phyloP scores from a whole-genome alignment of 2,113 vertebrate species.

The Trichomycterus rosablanca region DNA sequence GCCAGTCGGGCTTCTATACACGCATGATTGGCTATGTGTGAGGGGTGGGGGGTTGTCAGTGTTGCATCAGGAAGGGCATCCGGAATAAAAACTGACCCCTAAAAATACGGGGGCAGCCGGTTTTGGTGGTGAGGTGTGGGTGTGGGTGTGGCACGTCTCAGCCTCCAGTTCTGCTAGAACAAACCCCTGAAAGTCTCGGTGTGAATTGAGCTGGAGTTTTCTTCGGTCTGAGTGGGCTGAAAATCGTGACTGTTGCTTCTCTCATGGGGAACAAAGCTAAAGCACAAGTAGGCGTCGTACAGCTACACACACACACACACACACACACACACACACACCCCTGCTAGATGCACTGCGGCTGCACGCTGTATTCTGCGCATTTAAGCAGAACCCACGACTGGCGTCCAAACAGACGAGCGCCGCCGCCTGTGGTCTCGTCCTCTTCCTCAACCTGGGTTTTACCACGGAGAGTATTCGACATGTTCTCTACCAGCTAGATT shows the following conservation, averaged over 20 bases:
- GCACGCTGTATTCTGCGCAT: conserved; percentile 11
- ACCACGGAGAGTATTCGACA: background rate
- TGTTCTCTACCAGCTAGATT: background rate
- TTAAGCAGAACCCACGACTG: conserved; percentile 39
- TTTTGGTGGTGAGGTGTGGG: conserved; percentile 26
- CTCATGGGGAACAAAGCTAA: conserved; percentile 41
- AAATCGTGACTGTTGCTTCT: conserved; percentile 60
- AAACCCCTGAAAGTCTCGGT: conserved; percentile 24
- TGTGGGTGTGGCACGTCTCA: conserved; percentile 16
- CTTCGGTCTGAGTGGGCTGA: conserved; percentile 58
- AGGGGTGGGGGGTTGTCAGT: no score
- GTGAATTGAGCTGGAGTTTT: conserved; percentile 48
- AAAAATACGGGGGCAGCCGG: conserved; percentile 18
- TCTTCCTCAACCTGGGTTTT: background rate
- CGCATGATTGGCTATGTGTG: no score
- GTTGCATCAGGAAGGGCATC: no score
- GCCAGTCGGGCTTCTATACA: no score
- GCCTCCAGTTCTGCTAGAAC: background rate
- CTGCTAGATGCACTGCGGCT: conserved; percentile 16
- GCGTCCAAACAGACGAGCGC: conserved; percentile 50
- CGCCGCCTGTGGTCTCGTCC: conserved; percentile 32
- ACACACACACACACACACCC: conserved; percentile 46
- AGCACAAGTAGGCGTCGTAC: conserved; percentile 32
- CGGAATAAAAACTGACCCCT: no score
- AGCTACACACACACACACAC: background rate